Conservation (phyloP, 2,888 invertebrate genomes). For the Acrocyrtus sp. region DNA sequence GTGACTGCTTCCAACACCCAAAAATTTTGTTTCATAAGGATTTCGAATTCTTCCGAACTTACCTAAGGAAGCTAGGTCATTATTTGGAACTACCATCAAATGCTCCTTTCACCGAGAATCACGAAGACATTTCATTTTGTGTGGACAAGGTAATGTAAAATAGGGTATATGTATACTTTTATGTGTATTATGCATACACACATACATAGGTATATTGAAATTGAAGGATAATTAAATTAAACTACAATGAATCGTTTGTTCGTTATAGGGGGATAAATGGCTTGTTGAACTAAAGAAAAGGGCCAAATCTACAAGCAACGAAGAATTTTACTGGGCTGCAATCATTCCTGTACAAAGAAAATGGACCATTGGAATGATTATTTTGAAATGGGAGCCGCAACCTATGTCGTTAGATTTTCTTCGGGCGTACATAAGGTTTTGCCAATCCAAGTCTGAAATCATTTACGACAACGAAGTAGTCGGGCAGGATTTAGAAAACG, state of each 20-base stretch:
- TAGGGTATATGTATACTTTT: not conserved
- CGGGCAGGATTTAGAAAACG: not conserved
- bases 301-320: not conserved
- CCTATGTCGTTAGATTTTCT: not conserved
- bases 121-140: constrained; percentile 31
- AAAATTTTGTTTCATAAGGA: constrained; percentile 35
- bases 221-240: not conserved
- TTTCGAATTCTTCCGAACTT: constrained; percentile 24
- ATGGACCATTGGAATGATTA: constrained; percentile 17
- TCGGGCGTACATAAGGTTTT: not conserved
- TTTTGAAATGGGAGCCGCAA: constrained; percentile 10
- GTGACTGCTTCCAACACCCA: constrained; percentile 24
- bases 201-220: not conserved
- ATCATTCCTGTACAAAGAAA: constrained; percentile 12
- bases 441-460: not conserved
- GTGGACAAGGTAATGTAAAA: constrained; percentile 30
- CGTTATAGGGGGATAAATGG: constrained; percentile 6
- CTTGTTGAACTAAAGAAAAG: not conserved
- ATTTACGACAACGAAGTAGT: too few species aligned
- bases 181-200: not conserved
- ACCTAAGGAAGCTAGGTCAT: constrained; percentile 13
- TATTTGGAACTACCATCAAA: not conserved
- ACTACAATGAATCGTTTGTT: not conserved
- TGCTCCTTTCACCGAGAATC: constrained; percentile 19
- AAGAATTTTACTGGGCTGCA: constrained; percentile 22